phyloP scores from a whole-genome alignment of 2,888 invertebrate genomes.

The Hetaerina titia region DNA sequence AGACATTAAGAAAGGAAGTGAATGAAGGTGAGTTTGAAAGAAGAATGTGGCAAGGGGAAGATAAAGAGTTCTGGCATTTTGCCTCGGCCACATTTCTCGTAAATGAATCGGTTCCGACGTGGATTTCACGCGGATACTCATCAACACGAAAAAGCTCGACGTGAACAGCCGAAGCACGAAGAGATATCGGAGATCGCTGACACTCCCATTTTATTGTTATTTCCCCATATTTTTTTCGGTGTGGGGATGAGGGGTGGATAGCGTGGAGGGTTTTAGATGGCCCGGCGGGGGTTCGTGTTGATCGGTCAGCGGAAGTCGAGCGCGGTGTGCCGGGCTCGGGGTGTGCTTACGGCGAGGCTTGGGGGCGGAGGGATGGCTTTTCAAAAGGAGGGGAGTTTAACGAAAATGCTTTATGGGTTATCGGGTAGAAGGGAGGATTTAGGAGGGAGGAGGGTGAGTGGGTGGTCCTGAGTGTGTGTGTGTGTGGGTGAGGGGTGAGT shows the following conservation, averaged over 20 bases:
- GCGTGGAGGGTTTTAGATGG: not conserved
- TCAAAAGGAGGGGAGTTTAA: not conserved
- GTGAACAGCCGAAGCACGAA: not conserved
- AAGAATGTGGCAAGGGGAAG: not conserved
- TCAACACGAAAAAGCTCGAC: slow-evolving; percentile 45
- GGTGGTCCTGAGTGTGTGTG: not conserved
- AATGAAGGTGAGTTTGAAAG: not conserved
- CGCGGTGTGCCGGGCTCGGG: not conserved
- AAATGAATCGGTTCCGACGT: slow-evolving; percentile 55
- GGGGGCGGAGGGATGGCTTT: not conserved
- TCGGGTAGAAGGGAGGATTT: not conserved
- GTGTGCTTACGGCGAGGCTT: not conserved
- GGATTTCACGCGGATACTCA: slow-evolving; percentile 56
- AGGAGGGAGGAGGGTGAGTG: not conserved
- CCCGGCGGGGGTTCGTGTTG: not conserved
- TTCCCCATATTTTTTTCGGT: not conserved
- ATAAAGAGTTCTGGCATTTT: not conserved
- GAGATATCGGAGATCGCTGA: not conserved
- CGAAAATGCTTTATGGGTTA: not conserved
- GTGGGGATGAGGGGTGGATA: not conserved
- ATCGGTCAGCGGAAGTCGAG: too few species aligned
- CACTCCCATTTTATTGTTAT: not conserved
- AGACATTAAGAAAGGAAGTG: not conserved
- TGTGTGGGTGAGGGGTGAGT: not conserved
- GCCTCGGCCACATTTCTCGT: slow-evolving; percentile 3